Evolutionary conservation across 2,888 invertebrate species (phyloP).

Genomic region (Chironomus tentans): DNA sequence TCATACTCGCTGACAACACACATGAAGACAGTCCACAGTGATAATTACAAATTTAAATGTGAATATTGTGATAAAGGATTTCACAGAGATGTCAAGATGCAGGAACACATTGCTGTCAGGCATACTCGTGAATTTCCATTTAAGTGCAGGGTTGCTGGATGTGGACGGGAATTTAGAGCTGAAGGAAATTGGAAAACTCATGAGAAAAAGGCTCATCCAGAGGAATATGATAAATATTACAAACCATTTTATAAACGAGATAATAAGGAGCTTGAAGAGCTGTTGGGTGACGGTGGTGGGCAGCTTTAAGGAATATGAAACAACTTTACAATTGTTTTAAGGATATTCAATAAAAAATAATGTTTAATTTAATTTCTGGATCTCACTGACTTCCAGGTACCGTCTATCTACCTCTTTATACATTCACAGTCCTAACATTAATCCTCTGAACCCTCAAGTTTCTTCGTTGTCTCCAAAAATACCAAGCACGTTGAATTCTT

Average conservation of each 20-base stretch:
- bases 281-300: no score
- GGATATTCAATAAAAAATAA: no score
- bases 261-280: not conserved
- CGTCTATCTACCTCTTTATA: no score
- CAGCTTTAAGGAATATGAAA: no score
- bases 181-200: not conserved
- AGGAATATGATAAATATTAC: not conserved
- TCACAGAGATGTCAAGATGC: not conserved
- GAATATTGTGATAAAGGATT: not conserved
- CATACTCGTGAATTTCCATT: not conserved
- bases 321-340: no score
- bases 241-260: not conserved
- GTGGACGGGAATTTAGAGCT: not conserved
- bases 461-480: no score
- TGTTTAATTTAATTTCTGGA: no score
- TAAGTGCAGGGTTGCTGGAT: not conserved
- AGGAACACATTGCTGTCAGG: not conserved
- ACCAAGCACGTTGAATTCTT: not conserved
- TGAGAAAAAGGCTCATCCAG: not conserved
- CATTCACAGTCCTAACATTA: no score
- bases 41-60: not conserved
- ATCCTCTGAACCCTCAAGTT: no score
- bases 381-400: no score
- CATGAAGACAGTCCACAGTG: not conserved
- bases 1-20: not conserved